Percentiles rank a stretch among this genome's conserved stretches.
phyloP scores from a whole-genome alignment of 2,888 invertebrate species.

The Drosophila koepferae region DNA sequence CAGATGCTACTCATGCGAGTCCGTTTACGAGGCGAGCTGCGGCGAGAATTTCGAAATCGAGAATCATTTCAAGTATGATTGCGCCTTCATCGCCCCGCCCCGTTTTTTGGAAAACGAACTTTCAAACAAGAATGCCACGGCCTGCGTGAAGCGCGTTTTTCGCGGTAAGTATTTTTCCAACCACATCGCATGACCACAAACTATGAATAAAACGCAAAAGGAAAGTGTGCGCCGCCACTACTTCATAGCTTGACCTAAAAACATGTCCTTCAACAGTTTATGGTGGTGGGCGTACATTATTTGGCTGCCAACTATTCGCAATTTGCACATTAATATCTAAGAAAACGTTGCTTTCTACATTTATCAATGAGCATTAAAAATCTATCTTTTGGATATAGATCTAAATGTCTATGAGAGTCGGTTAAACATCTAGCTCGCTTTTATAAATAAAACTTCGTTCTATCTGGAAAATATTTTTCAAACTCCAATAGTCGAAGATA shows the following conservation, averaged over 20 bases:
- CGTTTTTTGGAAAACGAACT: slow-evolving; percentile 78
- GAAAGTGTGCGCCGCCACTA: not conserved
- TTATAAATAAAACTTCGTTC: too few relatives aligned
- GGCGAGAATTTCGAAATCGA: slow-evolving; percentile 80
- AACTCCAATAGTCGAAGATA: too few relatives aligned
- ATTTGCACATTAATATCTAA: not conserved
- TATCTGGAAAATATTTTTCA: too few relatives aligned
- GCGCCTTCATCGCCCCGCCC: slow-evolving; percentile 78
- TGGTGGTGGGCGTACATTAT: not conserved
- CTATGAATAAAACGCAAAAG: slow-evolving; percentile 10
- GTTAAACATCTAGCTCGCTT: too few relatives aligned
- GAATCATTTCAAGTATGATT: slow-evolving; percentile 81
- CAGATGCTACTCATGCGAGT: slow-evolving; percentile 84
- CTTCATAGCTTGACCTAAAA: slow-evolving; percentile 11
- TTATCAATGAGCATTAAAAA: not conserved
- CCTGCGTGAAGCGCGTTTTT: slow-evolving; percentile 80
- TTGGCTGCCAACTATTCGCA: not conserved
- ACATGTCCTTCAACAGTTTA: slow-evolving; percentile 1
- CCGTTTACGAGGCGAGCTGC: slow-evolving; percentile 79
- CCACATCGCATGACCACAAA: not conserved
- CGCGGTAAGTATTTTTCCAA: slow-evolving; percentile 73
- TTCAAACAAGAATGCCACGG: slow-evolving; percentile 79
- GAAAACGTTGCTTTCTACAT: not conserved
- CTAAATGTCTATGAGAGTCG: not conserved
- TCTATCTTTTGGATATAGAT: not conserved